phyloP scores from a whole-genome alignment of 2,113 vertebrate species.

The Poeciliopsis occidentalis region DNA sequence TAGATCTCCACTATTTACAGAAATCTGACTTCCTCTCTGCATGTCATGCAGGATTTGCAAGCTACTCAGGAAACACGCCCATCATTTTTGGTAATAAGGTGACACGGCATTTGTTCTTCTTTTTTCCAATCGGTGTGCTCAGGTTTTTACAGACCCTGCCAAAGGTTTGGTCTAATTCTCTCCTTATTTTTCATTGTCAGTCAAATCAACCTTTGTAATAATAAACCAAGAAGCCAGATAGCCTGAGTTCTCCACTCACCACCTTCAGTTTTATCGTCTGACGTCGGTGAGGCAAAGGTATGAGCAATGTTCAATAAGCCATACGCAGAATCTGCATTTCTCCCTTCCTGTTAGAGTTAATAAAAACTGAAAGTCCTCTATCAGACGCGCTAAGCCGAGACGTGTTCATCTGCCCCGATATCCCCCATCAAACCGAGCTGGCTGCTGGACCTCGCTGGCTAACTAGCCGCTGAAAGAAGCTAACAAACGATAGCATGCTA shows the following conservation, averaged over 20 bases:
- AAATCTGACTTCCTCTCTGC: not conserved
- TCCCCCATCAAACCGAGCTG: slow-evolving; percentile 7
- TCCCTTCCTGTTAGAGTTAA: not conserved
- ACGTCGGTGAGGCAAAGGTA: not conserved
- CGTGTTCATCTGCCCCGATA: slow-evolving; percentile 12
- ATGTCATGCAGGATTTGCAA: slow-evolving; percentile 4
- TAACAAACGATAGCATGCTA: slow-evolving; percentile 56
- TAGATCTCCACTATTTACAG: not conserved
- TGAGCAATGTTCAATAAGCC: not conserved
- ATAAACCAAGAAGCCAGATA: not conserved
- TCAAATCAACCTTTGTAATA: not conserved
- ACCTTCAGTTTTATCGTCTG: not conserved
- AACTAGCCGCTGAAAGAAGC: slow-evolving; percentile 38
- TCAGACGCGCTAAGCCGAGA: not conserved
- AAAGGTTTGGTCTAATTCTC: not conserved
- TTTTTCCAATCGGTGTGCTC: not conserved
- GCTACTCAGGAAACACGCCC: slow-evolving; percentile 19
- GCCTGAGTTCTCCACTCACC: too few relatives aligned
- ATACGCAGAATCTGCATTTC: not conserved
- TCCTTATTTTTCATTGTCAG: not conserved
- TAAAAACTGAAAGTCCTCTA: not conserved
- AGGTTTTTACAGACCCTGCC: not conserved
- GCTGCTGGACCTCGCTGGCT: slow-evolving; percentile 41
- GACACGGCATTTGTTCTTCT: slow-evolving; percentile 8
- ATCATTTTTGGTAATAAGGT: slow-evolving; percentile 14